Percentiles rank a stretch among this genome's conserved stretches.
phyloP scores from a whole-genome alignment of 1,140 invertebrate genomes.

The Thaumatotibia leucotreta region DNA sequence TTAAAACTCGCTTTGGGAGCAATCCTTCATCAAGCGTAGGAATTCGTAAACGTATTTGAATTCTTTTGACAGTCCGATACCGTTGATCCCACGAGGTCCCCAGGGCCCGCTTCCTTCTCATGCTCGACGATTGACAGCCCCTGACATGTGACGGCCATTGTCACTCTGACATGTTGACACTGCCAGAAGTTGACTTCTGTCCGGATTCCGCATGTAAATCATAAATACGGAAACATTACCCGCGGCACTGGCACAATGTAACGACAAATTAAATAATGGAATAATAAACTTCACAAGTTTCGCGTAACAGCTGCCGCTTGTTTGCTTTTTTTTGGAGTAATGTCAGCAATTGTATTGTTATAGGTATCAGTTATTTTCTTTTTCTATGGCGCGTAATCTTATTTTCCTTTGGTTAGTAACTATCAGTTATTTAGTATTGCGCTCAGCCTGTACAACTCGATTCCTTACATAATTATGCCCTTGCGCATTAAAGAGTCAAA shows the following conservation, averaged over 20 bases:
- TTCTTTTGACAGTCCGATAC: slow-evolving; percentile 36
- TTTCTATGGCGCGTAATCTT: not conserved
- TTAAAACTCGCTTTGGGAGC: slow-evolving; percentile 41
- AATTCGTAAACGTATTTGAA: slow-evolving; percentile 44
- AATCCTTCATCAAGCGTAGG: slow-evolving; percentile 49
- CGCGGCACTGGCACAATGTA: slow-evolving; percentile 53
- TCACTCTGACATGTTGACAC: slow-evolving; percentile 70
- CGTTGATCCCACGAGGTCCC: slow-evolving; percentile 36
- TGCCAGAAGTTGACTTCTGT: slow-evolving; percentile 73
- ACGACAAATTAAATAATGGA: slow-evolving; percentile 74
- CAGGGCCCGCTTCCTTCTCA: slow-evolving; percentile 60
- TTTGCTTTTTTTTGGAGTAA: not conserved
- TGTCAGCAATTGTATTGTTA: not conserved
- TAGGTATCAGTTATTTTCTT: too few species aligned
- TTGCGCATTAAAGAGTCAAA: too few species aligned
- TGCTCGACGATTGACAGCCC: slow-evolving; percentile 63
- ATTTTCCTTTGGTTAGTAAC: not conserved
- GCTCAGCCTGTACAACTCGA: not conserved
- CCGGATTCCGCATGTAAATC: slow-evolving; percentile 67
- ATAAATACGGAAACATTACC: slow-evolving; percentile 69
- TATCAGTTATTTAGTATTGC: not conserved
- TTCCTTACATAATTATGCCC: too few species aligned
- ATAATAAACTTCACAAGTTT: slow-evolving; percentile 53
- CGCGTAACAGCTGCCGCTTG: slow-evolving; percentile 47
- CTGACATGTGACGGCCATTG: slow-evolving; percentile 71